Evolutionary conservation across 1,140 invertebrate species (phyloP).

Genomic region (Caligus rogercresseyi): DNA sequence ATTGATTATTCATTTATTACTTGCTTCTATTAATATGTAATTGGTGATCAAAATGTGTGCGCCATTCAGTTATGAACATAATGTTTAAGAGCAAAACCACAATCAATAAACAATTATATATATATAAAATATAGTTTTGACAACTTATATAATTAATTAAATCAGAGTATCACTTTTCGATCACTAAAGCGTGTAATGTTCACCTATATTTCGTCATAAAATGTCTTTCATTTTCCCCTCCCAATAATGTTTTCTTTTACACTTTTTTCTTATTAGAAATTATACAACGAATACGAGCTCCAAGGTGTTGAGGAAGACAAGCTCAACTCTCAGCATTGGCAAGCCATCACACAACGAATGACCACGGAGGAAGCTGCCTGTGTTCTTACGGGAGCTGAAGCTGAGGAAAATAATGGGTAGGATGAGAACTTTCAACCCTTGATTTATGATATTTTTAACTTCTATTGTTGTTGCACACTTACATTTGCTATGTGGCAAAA

Average conservation of each 20-base stretch:
- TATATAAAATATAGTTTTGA: no score
- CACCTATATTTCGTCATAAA: no score
- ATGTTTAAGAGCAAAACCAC: no score
- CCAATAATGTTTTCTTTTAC: neutral
- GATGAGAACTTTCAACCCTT: neutral
- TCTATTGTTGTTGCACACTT: neutral
- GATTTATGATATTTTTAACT: neutral
- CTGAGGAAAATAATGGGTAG: constrained; percentile 16
- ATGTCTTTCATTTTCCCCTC: neutral
- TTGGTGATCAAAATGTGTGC: no score
- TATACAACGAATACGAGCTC: constrained; percentile 95
- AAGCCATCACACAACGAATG: constrained; percentile 76
- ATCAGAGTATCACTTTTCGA: no score
- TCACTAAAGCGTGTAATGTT: no score
- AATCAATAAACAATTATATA: no score
- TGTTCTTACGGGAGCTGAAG: constrained; percentile 50
- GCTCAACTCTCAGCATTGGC: constrained; percentile 90
- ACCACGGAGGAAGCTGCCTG: constrained; percentile 91
- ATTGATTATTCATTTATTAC: no score
- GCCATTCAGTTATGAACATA: no score
- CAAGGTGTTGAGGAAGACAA: constrained; percentile 96
- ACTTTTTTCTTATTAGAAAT: constrained; percentile 58
- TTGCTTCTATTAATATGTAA: no score
- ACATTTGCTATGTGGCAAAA: no score
- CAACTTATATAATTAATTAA: no score